Base-by-base conservation (phyloP, 1,140 invertebrate genomes). In the Cecropterus lyciades region DNA sequence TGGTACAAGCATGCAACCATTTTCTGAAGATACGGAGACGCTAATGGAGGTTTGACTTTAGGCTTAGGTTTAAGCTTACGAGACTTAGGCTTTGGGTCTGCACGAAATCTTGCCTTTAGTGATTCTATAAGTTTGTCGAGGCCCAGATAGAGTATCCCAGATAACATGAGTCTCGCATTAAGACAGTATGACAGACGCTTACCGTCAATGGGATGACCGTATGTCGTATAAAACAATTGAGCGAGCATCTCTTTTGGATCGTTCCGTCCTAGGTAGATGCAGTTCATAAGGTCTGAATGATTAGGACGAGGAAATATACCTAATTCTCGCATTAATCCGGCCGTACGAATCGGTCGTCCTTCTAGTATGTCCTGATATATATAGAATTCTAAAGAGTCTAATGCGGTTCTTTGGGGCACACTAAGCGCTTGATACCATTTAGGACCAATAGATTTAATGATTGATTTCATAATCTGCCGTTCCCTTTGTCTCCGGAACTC, bases 291-390 rank as follows among this genome's bases (percentile, higher is more conserved):
- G 30, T 87, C 86, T 24, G 63, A 20, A 17, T 53, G 57, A 27
- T 73, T 81, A 0, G 87, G 89, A 27, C 75, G 74, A 14, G 87
- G 87, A n/a, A 70, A 70, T 17, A 91, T 10, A 3, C 87, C 89
- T 10, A 91, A 64, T 14, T 69, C 68, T 42, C 70, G 62, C 64
- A 91, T 84, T 8, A 87, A 14, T 33, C 27, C 51, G 3, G 79
- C 69, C 0, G 80, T 80, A 30, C 80, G 72, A 1, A 78, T 17
- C 0, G 89, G 86, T 0, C 84, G 77, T 5, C 85, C 87, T 76
- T 89, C 87, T 0, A 91, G 55, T 52, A 89, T 56, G 53, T 91
- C 89, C 71, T 91, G 85, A 53, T 91, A 85, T 24, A 91, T 86
- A 8, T 67, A 70, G 48, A 76, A 70, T 53, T 82, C 75, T 68